Conservation (phyloP, 2,113 vertebrate genomes). For the Mesoclemmys tuberculata region DNA sequence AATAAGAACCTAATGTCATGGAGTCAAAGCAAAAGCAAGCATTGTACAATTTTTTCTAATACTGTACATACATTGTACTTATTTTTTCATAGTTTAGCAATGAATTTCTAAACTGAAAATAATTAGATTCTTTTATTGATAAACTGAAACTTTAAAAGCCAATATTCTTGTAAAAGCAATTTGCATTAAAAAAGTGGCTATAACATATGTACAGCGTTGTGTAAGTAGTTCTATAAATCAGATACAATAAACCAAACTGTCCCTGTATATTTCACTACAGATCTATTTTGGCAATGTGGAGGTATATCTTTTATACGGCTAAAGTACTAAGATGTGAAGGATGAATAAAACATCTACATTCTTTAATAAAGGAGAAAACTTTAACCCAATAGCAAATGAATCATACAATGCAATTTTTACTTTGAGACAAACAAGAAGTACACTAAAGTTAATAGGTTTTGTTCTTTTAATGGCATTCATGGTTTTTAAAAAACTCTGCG, state of each 20-base stretch:
- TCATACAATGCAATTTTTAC: constrained; percentile 50
- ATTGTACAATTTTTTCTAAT: constrained; percentile 66
- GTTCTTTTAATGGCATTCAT: constrained; percentile 70
- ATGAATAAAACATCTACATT: constrained; percentile 57
- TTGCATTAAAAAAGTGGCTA: constrained; percentile 63
- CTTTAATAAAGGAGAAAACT: constrained; percentile 56
- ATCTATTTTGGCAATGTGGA: constrained; percentile 80
- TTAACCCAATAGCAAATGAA: constrained; percentile 62
- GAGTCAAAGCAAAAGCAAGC: constrained; percentile 68
- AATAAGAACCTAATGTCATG: constrained; percentile 60
- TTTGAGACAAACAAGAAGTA: constrained; percentile 48
- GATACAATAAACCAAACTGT: constrained; percentile 67
- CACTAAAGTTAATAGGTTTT: constrained; percentile 48
- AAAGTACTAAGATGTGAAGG: constrained; percentile 66
- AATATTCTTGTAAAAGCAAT: constrained; percentile 52
- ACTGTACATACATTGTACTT: constrained; percentile 71
- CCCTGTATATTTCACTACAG: constrained; percentile 71
- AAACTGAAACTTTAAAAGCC: constrained; percentile 67
- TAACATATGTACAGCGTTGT: constrained; percentile 65
- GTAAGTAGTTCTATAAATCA: constrained; percentile 63
- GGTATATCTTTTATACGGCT: constrained; percentile 80
- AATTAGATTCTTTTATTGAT: constrained; percentile 58
- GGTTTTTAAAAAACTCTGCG: constrained; percentile 72
- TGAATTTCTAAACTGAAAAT: constrained; percentile 68
- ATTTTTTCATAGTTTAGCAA: constrained; percentile 55